A percentile compares a stretch with the other conserved stretches of the same genome.
Conservation (phyloP, 2,797 vertebrate genomes). For the Acrocephalus scirpaceus region DNA sequence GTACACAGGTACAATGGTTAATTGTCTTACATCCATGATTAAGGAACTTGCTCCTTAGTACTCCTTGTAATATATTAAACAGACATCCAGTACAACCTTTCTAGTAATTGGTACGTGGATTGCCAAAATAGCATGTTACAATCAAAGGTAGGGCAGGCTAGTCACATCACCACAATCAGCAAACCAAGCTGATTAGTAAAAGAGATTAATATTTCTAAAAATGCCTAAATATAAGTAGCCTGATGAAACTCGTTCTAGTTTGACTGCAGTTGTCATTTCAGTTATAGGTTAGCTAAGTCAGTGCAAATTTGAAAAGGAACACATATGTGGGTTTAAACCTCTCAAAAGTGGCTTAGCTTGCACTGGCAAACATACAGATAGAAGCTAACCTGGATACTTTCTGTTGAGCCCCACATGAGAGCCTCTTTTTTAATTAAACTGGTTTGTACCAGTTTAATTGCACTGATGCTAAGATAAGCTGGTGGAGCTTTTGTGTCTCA, state of each 20-base stretch:
- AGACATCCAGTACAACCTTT: neutral
- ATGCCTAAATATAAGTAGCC: constrained; percentile 11
- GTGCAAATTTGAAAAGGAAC: neutral
- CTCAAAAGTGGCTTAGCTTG: constrained; percentile 22
- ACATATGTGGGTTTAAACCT: neutral
- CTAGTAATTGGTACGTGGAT: neutral
- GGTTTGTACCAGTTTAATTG: neutral
- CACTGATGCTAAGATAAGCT: constrained; percentile 11
- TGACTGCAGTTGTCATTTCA: constrained; percentile 15
- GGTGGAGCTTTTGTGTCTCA: neutral
- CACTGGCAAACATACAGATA: neutral
- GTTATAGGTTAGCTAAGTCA: neutral
- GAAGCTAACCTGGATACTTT: neutral
- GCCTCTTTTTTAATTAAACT: constrained; percentile 19
- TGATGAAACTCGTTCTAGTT: constrained; percentile 13
- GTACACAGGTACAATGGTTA: neutral
- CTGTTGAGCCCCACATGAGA: neutral
- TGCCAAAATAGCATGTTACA: neutral
- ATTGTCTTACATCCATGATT: neutral
- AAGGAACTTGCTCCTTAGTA: neutral
- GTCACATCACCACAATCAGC: constrained; percentile 12
- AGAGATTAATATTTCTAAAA: constrained; percentile 47
- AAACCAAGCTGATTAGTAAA: constrained; percentile 31
- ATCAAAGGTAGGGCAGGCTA: neutral
- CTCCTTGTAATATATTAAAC: neutral